Base-by-base conservation (phyloP, 2,113 vertebrate genomes). In the Bubalus kerabau region DNA sequence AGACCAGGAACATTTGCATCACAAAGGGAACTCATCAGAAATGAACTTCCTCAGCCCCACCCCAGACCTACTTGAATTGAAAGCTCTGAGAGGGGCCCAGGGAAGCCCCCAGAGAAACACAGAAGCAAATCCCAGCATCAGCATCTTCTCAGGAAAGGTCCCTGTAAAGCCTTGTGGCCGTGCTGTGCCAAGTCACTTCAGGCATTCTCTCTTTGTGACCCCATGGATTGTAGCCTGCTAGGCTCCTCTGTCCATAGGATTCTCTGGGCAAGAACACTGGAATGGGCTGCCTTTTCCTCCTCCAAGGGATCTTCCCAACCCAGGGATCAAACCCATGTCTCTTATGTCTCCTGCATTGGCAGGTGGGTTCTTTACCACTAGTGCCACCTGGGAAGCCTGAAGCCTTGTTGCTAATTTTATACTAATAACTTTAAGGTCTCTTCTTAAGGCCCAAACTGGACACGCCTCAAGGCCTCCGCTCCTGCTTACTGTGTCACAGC, bases 11-110 rank as follows among this genome's bases (percentile, higher is more conserved):
- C 8, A 43, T 15, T 21, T 0, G 6, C 19, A 21, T 76, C 36
- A 30, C 6, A 1, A 14, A 17, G 90, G 50, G 50, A 91, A 19
- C 16, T 62, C 36, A 1, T 32, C 24, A 52, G 74, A 92, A 71
- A 80, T 19, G 32, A 5, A 11, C 11, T 14, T 26, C 54, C 36
- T 78, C 17, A 7, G 19, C 13, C 5, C 21, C 3, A 21, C 4
- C 21, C 17, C 6, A n/a, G 3, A 6, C 1, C 30, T 24, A 8
- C 17, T 12, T 52, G 43, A 50, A 36, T 5, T 3, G n/a, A 10
- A 36, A 52, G 1, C 64, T 94, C 50, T 30, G 24, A 6, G 24
- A 67, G 3, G 48, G 43, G 3, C 24, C 36, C 19, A 30, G 56
- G 12, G 28, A 82, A 52, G 62, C 4, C 52, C 43, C 54, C 28